Percentiles rank a stretch among this genome's conserved stretches.
These are phyloP conservation scores for Emesis russula DNA, from an alignment of 2,888 invertebrate species.

Conservation along the genomic window DNA sequence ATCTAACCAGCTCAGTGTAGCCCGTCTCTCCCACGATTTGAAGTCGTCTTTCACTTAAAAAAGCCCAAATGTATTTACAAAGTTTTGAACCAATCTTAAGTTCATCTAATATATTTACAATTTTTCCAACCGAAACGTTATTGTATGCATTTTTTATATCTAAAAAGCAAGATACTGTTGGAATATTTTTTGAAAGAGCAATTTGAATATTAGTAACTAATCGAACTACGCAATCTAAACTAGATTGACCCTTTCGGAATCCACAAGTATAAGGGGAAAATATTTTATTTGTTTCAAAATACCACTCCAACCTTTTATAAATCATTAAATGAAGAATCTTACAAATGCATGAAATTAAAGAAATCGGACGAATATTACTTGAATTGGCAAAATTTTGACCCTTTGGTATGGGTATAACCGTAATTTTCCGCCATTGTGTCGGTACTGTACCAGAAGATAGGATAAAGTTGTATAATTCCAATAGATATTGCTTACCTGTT, in stretches of 20 bases:
- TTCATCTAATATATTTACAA: constrained; percentile 68
- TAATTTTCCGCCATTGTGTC: constrained; percentile 45
- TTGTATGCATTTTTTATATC: constrained; percentile 88
- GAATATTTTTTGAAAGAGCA: constrained; percentile 67
- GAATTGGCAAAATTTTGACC: constrained; percentile 8
- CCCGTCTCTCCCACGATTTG: constrained; percentile 40
- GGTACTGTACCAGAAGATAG: constrained; percentile 40
- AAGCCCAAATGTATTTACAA: constrained; percentile 80
- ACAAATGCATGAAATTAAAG: constrained; percentile 68
- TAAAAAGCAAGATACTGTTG: constrained; percentile 83
- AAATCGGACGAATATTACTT: constrained; percentile 47
- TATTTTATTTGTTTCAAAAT: constrained; percentile 53
- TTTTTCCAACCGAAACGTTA: constrained; percentile 69
- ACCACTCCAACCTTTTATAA: constrained; percentile 78
- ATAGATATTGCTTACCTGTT: constrained; percentile 42
- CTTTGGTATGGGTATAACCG: constrained; percentile 50
- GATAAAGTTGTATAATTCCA: constrained; percentile 55
- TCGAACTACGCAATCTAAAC: constrained; percentile 54
- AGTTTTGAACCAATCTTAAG: constrained; percentile 71
- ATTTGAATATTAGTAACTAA: constrained; percentile 56
- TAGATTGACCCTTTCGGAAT: constrained; percentile 65
- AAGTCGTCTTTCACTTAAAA: constrained; percentile 67
- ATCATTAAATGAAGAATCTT: constrained; percentile 78
- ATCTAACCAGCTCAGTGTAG: constrained; percentile 27
- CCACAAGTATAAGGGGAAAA: constrained; percentile 57